phyloP scores from a whole-genome alignment of 2,797 vertebrate genomes.

The Cephalopachus bancanus region DNA sequence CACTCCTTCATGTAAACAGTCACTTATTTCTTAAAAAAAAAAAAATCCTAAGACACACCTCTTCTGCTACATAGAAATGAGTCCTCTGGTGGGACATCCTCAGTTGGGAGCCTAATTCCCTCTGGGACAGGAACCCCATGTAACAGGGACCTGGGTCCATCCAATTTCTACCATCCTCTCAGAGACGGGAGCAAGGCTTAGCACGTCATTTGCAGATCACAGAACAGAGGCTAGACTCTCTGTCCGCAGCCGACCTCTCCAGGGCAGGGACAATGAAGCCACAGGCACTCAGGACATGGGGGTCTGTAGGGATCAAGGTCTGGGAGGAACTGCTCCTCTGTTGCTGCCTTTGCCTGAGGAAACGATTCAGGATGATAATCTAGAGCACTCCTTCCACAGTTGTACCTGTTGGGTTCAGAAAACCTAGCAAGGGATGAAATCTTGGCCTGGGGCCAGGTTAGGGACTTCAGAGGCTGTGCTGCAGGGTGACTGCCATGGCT shows the following conservation, averaged over 20 bases:
- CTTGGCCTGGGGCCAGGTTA: not conserved
- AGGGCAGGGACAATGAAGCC: not conserved
- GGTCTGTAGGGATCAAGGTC: not conserved
- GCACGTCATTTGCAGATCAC: accelerated
- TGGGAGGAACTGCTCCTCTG: not conserved
- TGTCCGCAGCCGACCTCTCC: accelerated
- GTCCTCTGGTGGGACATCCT: no score
- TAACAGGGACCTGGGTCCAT: not conserved
- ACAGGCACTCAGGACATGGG: accelerated
- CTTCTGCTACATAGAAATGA: not conserved
- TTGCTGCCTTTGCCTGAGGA: not conserved
- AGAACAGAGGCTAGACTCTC: not conserved
- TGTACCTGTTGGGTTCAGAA: no score
- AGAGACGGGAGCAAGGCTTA: not conserved
- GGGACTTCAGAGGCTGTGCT: not conserved
- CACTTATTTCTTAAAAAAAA: not conserved
- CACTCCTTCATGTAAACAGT: not conserved
- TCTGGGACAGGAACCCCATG: accelerated
- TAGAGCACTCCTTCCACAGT: not conserved
- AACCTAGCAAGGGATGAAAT: not conserved
- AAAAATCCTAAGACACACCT: not conserved
- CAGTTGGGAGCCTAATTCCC: no score
- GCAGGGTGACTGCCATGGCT: not conserved
- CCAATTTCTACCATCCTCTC: accelerated
- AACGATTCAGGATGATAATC: accelerated